Conservation (phyloP, 2,888 invertebrate species). For the Sacculina carcini region DNA sequence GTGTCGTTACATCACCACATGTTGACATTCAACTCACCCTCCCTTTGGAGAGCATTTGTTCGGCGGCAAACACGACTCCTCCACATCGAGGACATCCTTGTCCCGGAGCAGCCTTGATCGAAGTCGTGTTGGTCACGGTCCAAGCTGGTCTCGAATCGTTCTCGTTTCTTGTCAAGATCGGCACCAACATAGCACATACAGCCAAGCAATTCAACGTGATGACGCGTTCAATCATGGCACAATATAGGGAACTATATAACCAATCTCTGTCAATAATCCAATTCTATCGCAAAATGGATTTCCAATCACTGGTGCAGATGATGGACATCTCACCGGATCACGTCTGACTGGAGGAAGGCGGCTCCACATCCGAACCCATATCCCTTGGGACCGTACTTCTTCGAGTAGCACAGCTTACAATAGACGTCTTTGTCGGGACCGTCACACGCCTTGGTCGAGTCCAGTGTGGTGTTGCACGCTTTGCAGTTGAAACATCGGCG, state of each 20-base stretch:
- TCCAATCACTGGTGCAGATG: no score
- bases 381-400: slow-evolving; percentile 91
- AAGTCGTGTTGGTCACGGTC: slow-evolving; percentile 43
- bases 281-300: no score
- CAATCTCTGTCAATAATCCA: no score
- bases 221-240: no score
- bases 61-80: slow-evolving; percentile 85
- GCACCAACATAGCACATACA: no score
- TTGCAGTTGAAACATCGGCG: slow-evolving; percentile 76
- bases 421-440: slow-evolving; percentile 77
- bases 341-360: slow-evolving; percentile 13
- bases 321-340: slow-evolving; percentile 13
- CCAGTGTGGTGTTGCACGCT: slow-evolving; percentile 76
- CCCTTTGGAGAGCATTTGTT: slow-evolving; percentile 83
- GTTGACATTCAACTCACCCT: no score
- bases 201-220: no score
- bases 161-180: no score
- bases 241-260: no score
- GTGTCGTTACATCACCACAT: no score
- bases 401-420: slow-evolving; percentile 82
- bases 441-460: slow-evolving; percentile 84
- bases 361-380: slow-evolving; percentile 71
- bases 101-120: slow-evolving; percentile 58
- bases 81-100: slow-evolving; percentile 78
- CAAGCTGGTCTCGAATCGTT: no score